phyloP scores from a whole-genome alignment of 2,888 invertebrate species.

The Harpalus rufipes region DNA sequence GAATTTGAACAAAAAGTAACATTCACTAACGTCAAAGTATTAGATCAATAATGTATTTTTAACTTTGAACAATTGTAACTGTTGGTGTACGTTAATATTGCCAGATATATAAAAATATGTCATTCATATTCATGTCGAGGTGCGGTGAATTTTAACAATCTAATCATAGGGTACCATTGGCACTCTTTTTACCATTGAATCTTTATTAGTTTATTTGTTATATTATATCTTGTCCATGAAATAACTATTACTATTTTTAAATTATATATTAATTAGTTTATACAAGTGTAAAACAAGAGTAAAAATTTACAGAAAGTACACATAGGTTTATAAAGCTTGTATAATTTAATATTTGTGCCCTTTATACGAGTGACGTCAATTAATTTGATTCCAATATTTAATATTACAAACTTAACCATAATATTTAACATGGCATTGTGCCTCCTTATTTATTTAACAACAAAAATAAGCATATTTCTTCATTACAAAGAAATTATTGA shows the following conservation, averaged over 20 bases:
- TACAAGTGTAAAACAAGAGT: constrained; percentile 41
- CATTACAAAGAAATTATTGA: constrained; percentile 36
- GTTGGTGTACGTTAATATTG: constrained; percentile 40
- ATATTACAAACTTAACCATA: constrained; percentile 44
- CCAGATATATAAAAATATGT: constrained; percentile 49
- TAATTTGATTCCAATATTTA: constrained; percentile 48
- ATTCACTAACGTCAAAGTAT: constrained; percentile 1
- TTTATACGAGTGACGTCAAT: constrained; percentile 57
- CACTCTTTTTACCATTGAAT: constrained; percentile 32
- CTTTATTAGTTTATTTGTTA: constrained; percentile 25
- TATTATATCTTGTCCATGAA: constrained; percentile 9
- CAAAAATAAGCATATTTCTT: constrained; percentile 44
- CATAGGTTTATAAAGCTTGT: constrained; percentile 55
- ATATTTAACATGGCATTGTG: constrained; percentile 23
- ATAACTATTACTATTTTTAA: constrained; percentile 50
- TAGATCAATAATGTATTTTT: background rate
- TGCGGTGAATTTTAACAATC: constrained; percentile 21
- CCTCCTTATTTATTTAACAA: constrained; percentile 32
- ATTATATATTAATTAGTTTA: constrained; percentile 49
- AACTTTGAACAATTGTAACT: constrained; percentile 33
- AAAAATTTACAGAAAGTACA: constrained; percentile 57
- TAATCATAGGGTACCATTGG: constrained; percentile 41
- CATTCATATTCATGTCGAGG: constrained; percentile 23
- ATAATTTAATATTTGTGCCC: constrained; percentile 62
- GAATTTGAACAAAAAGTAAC: background rate